Base-by-base conservation (phyloP, 2,113 vertebrate genomes). In the Balaenoptera acutorostrata region DNA sequence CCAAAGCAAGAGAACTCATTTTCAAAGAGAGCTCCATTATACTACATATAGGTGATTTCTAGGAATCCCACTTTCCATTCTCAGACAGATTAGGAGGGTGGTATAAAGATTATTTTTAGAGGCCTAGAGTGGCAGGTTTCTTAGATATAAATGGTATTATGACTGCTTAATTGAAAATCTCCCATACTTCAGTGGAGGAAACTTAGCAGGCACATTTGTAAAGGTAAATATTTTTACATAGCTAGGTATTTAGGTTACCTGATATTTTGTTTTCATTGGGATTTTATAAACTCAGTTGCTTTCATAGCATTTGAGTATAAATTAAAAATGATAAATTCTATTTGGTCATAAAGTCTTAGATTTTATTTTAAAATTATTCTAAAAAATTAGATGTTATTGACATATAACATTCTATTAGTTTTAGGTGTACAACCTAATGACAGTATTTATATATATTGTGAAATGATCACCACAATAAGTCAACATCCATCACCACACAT, bases 191-290 rank as follows among this genome's bases (percentile, higher is more conserved):
- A 20, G 49, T 84, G 10, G 23, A 90, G 66, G 81, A 85, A 92
- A 96, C 77, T 63, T 89, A 92, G 23, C 31, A 96, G 13, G 41
- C 66, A 11, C 3, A 86, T 86, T 69, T 82, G 17, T 71, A 72
- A 82, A 93, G 39, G 12, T 88, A 75, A 71, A 69, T 96, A 63
- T 66, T 94, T 89, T 96, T 97, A 86, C 13, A 80, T 44, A 96
- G 33, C 10, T 95, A 25, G 25, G 81, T 25, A 77, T 95, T 97
- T 95, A 82, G 46, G 13, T 94, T 86, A 84, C 18, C 84, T 92
- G 44, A 81, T 83, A 78, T 25, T 74, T 89, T 71, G 12, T 97
- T 97, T 12, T 96, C 31, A 7, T 11, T 96, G 55, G 44, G 36
- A 74, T 74, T 97, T 96, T 96, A 57, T 90, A 80, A 93, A 83